phyloP scores from a whole-genome alignment of 2,888 invertebrate species.

The Acronicta leporina region DNA sequence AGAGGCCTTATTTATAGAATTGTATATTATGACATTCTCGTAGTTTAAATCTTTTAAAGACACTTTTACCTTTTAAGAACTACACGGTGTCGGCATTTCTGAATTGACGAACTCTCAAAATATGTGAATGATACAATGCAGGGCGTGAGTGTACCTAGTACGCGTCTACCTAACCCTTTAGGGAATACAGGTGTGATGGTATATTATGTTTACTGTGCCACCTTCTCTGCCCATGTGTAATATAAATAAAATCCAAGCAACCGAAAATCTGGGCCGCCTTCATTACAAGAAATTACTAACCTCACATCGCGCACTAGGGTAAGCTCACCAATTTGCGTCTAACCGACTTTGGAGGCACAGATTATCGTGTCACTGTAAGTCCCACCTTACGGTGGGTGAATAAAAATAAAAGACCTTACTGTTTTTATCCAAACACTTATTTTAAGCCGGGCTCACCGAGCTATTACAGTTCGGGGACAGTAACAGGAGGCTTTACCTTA shows the following conservation, averaged over 20 bases:
- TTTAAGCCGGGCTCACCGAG: slow-evolving; percentile 44
- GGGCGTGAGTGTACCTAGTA: too few relatives aligned
- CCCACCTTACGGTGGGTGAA: slow-evolving; percentile 37
- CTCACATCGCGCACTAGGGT: slow-evolving; percentile 29
- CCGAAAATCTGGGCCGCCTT: slow-evolving; percentile 13
- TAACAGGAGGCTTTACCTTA: slow-evolving; percentile 44
- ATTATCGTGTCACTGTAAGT: slow-evolving; percentile 38
- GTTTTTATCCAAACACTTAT: slow-evolving; percentile 54
- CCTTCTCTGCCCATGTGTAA: not conserved
- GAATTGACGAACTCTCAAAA: too few relatives aligned
- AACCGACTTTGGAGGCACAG: slow-evolving; percentile 35
- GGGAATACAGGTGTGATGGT: too few relatives aligned
- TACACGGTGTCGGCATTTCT: too few relatives aligned
- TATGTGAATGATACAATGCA: too few relatives aligned
- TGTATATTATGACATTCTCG: too few relatives aligned
- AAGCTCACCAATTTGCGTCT: slow-evolving; percentile 45
- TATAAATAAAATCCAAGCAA: not conserved
- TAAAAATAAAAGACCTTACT: slow-evolving; percentile 44
- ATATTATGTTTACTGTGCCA: too few relatives aligned
- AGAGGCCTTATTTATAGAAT: too few relatives aligned
- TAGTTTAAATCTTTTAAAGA: too few relatives aligned
- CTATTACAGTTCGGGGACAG: slow-evolving; percentile 49
- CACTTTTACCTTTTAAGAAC: too few relatives aligned
- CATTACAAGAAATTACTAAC: slow-evolving; percentile 27
- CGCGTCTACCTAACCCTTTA: too few relatives aligned